Evolutionary conservation across 2,888 invertebrate genomes (phyloP).

Genomic region (Synanthedon vespiformis): DNA sequence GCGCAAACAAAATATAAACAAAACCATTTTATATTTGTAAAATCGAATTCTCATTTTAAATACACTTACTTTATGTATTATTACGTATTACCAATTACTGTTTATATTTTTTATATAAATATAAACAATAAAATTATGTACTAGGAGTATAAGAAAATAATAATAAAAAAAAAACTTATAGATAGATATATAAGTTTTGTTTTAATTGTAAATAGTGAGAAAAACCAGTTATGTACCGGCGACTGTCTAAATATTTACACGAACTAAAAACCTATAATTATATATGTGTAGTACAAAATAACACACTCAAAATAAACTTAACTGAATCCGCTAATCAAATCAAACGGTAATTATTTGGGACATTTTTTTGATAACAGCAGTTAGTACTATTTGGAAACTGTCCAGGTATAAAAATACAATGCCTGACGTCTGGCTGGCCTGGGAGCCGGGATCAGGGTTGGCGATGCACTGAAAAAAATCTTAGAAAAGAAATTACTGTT

Average conservation of each 20-base stretch:
- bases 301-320: constrained; percentile 7
- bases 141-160: too few species aligned
- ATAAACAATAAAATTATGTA: too few species aligned
- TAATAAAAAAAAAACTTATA: too few species aligned
- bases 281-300: constrained; percentile 7
- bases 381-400: constrained; percentile 56
- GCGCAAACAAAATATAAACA: too few species aligned
- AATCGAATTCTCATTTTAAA: too few species aligned
- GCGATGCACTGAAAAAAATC: not conserved
- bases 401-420: constrained; percentile 68
- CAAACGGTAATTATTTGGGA: constrained; percentile 18
- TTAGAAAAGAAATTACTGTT: not conserved
- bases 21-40: too few species aligned
- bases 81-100: too few species aligned
- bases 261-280: constrained; percentile 4
- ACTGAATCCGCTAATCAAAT: constrained; percentile 9
- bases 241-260: constrained; percentile 15
- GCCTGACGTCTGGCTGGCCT: constrained; percentile 49
- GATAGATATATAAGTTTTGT: too few species aligned
- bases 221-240: too few species aligned
- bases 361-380: constrained; percentile 35
- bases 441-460: constrained; percentile 19
- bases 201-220: not conserved
- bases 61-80: too few species aligned
- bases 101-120: too few species aligned